phyloP scores from a whole-genome alignment of 2,888 invertebrate genomes.

The Drosophila neonasuta region DNA sequence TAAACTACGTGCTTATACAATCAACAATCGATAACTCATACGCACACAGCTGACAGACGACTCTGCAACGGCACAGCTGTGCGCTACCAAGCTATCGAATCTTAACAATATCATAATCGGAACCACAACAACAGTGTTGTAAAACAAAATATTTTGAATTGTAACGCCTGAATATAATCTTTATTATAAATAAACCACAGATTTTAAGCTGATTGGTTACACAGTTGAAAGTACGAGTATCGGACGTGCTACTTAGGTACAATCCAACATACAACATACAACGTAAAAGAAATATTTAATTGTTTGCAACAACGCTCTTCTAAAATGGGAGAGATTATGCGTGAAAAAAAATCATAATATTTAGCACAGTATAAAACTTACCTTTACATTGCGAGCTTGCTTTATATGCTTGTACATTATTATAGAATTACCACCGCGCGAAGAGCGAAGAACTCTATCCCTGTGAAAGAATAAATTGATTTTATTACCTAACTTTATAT shows the following conservation, averaged over 20 bases:
- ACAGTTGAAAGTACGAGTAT: neutral
- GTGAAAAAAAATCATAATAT: neutral
- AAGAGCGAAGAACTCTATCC: constrained; percentile 23
- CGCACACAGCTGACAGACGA: neutral
- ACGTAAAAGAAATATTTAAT: constrained; percentile 9
- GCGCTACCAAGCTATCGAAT: constrained; percentile 8
- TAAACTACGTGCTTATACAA: constrained; percentile 49
- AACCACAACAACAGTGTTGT: neutral
- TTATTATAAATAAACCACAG: constrained; percentile 28
- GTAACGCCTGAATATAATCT: neutral
- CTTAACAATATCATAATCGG: neutral
- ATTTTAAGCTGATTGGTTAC: constrained; percentile 13
- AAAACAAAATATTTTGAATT: neutral
- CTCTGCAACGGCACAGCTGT: constrained; percentile 24
- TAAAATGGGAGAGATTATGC: neutral
- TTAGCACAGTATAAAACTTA: neutral
- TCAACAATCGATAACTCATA: constrained; percentile 40
- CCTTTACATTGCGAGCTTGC: constrained; percentile 35
- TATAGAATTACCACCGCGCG: constrained; percentile 29
- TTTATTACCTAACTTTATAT: neutral
- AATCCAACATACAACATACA: constrained; percentile 16
- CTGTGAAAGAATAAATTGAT: constrained; percentile 11
- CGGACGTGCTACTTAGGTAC: constrained; percentile 7
- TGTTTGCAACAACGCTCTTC: constrained; percentile 6
- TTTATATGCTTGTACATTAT: constrained; percentile 37